Conservation (phyloP, 2,888 invertebrate species). For the Caenorhabditis virilis region DNA sequence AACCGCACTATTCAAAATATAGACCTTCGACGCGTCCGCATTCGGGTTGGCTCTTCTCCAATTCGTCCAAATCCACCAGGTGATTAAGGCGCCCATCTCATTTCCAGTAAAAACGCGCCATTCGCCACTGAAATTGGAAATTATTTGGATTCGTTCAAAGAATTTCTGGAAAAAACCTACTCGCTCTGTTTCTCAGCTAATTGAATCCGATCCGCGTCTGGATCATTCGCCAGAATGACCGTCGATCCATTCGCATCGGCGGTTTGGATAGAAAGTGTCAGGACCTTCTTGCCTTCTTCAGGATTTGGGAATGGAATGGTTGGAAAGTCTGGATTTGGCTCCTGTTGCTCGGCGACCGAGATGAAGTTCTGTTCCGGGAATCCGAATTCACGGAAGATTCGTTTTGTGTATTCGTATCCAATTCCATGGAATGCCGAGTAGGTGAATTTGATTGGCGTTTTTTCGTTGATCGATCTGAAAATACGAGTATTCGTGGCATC, state of each 20-base stretch:
- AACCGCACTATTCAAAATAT: constrained; percentile 89
- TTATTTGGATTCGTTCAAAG: background rate
- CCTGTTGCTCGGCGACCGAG: constrained; percentile 74
- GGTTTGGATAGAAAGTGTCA: constrained; percentile 78
- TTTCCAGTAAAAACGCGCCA: constrained; percentile 95
- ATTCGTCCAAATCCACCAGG: constrained; percentile 86
- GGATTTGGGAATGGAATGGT: constrained; percentile 98
- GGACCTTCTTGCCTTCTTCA: constrained; percentile 79
- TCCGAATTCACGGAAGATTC: constrained; percentile 78
- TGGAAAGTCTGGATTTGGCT: constrained; percentile 93
- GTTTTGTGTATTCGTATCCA: constrained; percentile 80
- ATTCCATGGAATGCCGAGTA: constrained; percentile 99
- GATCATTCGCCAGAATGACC: constrained; percentile 92
- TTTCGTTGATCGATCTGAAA: constrained; percentile 61
- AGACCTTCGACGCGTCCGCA: constrained; percentile 74
- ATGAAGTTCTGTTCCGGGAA: constrained; percentile 72
- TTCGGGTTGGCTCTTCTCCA: constrained; percentile 70
- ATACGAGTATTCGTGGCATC: too few relatives aligned
- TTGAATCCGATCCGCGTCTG: constrained; percentile 94
- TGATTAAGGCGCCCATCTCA: constrained; percentile 88
- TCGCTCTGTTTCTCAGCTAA: constrained; percentile 81
- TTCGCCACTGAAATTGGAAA: constrained; percentile 72
- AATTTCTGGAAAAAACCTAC: constrained; percentile 71
- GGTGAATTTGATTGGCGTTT: constrained; percentile 76
- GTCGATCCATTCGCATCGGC: constrained; percentile 78